Evolutionary conservation across 2,113 vertebrate genomes (phyloP).

Genomic region (Psilopsiagon aymara): DNA sequence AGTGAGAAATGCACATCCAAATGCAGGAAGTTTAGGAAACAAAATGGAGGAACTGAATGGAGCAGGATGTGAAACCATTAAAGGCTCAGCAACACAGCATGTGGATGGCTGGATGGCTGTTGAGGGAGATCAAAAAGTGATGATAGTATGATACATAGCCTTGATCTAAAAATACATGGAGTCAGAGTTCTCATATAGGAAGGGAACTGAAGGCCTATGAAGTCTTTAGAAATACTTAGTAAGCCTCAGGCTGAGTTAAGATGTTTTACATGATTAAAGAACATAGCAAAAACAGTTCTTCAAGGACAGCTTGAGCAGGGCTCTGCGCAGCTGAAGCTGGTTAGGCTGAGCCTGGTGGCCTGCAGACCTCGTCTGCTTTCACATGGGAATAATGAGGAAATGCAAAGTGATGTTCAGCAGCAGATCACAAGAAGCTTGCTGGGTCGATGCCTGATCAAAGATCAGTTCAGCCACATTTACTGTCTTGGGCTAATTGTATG

Average conservation of each 20-base stretch:
- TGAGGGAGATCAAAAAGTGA: neutral
- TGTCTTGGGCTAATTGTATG: neutral
- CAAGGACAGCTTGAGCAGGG: neutral
- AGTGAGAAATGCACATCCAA: neutral
- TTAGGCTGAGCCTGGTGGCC: neutral
- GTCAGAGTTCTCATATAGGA: neutral
- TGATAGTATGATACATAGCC: fast-evolving
- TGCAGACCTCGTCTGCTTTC: neutral
- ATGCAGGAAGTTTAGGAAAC: constrained; percentile 4
- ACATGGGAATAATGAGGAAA: neutral
- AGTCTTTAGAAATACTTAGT: neutral
- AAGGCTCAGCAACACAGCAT: neutral
- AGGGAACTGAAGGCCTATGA: neutral
- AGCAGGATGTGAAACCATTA: neutral
- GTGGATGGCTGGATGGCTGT: neutral
- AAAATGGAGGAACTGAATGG: neutral
- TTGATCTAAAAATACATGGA: neutral
- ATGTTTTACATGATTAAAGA: neutral
- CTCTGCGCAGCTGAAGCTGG: neutral
- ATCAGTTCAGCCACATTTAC: neutral
- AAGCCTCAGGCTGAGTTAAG: neutral
- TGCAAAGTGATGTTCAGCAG: neutral
- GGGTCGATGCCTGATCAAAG: neutral
- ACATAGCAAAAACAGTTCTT: neutral
- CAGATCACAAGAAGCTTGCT: neutral